Base-by-base conservation (phyloP, 2,113 vertebrate genomes). In the Brachyhypopomus occidentalis region DNA sequence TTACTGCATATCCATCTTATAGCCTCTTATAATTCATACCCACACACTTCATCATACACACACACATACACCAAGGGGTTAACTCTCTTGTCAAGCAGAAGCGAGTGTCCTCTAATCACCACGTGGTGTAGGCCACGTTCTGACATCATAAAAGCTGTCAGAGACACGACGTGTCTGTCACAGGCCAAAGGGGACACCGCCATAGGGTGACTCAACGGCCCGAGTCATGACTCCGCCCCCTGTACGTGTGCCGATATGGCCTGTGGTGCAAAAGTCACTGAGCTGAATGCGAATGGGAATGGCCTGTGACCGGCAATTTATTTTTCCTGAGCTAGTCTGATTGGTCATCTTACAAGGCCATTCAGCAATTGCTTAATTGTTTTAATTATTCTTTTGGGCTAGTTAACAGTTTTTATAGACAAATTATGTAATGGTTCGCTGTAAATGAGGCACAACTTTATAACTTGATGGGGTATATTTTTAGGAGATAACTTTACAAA, bases 151-250 rank as follows among this genome's bases (percentile, higher is more conserved):
- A 76, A 79, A 55, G 11, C 60, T 60, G 27, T 20, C 34, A 72
- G 72, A 48, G 34, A 72, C 72, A 78, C 60, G 67, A 20, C 78
- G 77, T 66, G 84, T 52, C 67, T 41, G 66, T 83, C 77, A 76
- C 11, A 64, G 36, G 64, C 74, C 60, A 17, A 48, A 83, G 55
- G n/a, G 2, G 45, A 8, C n/a, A 41, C 8, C 16, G 59, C 55
- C 45, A 41, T 72, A 27, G 64, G 63, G 19, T 69, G 76, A 79
- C 74, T 83, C 34, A 52, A 22, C 34, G 27, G 23, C 60, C n/a
- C 6, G 8, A 64, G 48, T 16, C 19, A n/a, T 8, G 60, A 73
- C 62, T 52, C 77, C 48, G 22, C 36, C 82, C 71, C 19, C 67
- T 38, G 60, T 11, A 52, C 48, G 14, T 22, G 55, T 55, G 73